A percentile compares a stretch with the other conserved stretches of the same genome.
phyloP scores from a whole-genome alignment of 2,888 invertebrate species.

The Pristionchus exspectatus region DNA sequence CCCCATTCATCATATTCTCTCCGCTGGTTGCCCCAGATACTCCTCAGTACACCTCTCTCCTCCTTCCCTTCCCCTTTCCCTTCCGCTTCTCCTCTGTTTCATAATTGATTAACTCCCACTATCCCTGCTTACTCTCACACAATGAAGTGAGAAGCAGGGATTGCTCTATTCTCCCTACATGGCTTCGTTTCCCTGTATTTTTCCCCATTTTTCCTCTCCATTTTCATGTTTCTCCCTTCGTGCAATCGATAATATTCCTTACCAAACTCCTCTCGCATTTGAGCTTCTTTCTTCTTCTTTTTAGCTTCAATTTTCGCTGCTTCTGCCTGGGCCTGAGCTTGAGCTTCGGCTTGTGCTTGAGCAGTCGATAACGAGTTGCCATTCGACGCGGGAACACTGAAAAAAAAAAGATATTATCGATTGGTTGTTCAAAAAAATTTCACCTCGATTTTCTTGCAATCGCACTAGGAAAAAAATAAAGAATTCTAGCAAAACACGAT shows the following conservation, averaged over 20 bases:
- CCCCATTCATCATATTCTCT: not conserved
- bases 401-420: not conserved
- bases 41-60: not conserved
- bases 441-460: too few species aligned
- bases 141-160: not conserved
- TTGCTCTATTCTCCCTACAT: not conserved
- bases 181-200: not conserved
- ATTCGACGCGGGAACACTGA: not conserved
- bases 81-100: not conserved
- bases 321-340: not conserved
- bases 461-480: too few species aligned
- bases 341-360: not conserved
- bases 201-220: not conserved
- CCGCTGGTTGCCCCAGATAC: not conserved
- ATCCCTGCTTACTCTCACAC: not conserved
- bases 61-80: not conserved
- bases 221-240: not conserved
- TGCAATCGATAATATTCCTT: not conserved
- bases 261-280: not conserved
- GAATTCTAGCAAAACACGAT: too few species aligned
- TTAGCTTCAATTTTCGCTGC: not conserved
- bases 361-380: not conserved
- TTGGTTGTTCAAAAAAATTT: too few species aligned
- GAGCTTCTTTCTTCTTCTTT: not conserved
- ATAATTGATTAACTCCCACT: conserved; percentile 10